Conservation (phyloP, 1,140 invertebrate species). For the Solenopsis fugax region DNA sequence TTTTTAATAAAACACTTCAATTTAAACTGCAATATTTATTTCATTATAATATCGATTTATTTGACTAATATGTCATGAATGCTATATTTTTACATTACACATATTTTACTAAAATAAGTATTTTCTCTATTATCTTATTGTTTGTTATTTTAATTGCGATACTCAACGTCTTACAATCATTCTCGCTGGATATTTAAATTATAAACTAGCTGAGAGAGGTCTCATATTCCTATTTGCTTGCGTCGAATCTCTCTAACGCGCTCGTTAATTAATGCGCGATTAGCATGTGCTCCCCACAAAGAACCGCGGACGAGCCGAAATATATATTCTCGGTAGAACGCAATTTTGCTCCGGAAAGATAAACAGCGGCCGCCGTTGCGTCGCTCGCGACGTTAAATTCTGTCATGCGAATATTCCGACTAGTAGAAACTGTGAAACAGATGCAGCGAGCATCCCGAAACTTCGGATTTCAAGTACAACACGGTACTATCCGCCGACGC, state of each 20-base stretch:
- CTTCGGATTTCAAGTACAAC: slow-evolving; percentile 63
- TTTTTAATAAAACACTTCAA: too few relatives aligned
- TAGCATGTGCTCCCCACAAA: slow-evolving; percentile 6
- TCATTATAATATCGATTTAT: not conserved
- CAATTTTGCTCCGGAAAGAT: slow-evolving; percentile 59
- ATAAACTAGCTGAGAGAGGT: slow-evolving; percentile 2
- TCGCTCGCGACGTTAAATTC: slow-evolving; percentile 53
- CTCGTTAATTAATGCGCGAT: slow-evolving; percentile 51
- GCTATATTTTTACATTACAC: not conserved
- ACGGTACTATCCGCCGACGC: slow-evolving; percentile 55
- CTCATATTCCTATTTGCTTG: not conserved
- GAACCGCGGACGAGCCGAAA: not conserved
- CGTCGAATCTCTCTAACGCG: not conserved
- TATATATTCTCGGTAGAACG: slow-evolving; percentile 43
- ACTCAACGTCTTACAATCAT: not conserved
- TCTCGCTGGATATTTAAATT: not conserved
- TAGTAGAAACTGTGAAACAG: slow-evolving; percentile 54
- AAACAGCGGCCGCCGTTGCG: slow-evolving; percentile 41
- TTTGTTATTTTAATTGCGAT: not conserved
- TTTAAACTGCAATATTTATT: not conserved
- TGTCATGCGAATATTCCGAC: slow-evolving; percentile 62
- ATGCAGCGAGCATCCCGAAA: slow-evolving; percentile 59
- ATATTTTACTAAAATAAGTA: not conserved
- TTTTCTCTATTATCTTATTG: too few relatives aligned
- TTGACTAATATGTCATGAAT: too few relatives aligned